These are phyloP conservation scores for Phoxinus phoxinus DNA, from an alignment of 2,113 vertebrate species.

Conservation along the genomic window DNA sequence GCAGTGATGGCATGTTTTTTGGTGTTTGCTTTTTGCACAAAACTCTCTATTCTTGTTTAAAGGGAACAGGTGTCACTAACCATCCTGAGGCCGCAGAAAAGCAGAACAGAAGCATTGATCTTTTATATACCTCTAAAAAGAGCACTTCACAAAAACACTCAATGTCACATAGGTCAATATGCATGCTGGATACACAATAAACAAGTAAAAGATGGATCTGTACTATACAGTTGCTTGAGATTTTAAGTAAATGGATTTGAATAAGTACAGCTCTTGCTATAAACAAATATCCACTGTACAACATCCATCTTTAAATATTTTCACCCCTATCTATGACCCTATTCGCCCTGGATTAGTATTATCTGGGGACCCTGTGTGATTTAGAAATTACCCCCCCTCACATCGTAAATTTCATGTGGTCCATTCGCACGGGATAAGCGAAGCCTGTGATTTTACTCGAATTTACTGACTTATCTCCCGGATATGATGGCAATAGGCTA, in stretches of 20 bases:
- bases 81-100: not conserved
- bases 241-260: not conserved
- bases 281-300: not conserved
- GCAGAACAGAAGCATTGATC: not conserved
- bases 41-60: constrained; percentile 17
- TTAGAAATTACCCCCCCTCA: too few relatives aligned
- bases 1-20: not conserved
- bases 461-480: too few relatives aligned
- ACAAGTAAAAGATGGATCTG: not conserved
- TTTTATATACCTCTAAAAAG: not conserved
- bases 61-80: not conserved
- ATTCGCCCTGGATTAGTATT: too few relatives aligned
- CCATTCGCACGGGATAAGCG: too few relatives aligned
- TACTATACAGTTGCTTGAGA: not conserved
- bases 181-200: not conserved
- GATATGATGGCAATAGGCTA: too few relatives aligned
- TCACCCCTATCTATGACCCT: not conserved
- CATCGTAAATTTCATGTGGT: too few relatives aligned
- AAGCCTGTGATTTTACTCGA: too few relatives aligned
- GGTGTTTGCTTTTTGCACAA: not conserved
- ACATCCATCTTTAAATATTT: not conserved
- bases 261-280: not conserved
- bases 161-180: not conserved
- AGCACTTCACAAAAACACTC: not conserved
- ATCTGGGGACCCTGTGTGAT: too few relatives aligned